A percentile compares a stretch with the other conserved stretches of the same genome.
Evolutionary conservation across 2,888 invertebrate genomes (phyloP).

Genomic region (Arge pagana): DNA sequence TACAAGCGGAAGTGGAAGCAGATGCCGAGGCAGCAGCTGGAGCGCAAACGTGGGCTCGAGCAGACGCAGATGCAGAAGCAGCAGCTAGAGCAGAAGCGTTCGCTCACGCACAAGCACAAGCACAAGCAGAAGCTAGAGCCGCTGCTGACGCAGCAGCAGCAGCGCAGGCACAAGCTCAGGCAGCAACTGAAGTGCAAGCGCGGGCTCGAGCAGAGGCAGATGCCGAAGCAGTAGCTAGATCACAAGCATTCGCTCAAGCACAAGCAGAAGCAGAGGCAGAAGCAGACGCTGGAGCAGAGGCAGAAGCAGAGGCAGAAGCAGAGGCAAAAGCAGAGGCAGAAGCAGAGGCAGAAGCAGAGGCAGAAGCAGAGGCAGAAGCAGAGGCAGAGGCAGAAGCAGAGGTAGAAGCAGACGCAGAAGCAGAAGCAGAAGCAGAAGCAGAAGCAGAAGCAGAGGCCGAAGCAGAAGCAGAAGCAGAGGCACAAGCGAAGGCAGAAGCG

Average conservation of each 20-base stretch:
- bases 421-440: slow-evolving; percentile 22
- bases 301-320: background rate
- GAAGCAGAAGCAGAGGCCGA: slow-evolving; percentile 22
- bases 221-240: background rate
- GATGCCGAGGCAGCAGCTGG: slow-evolving; percentile 10
- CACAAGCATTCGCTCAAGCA: no score
- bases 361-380: background rate
- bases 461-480: slow-evolving; percentile 17
- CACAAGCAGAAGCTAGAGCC: no score
- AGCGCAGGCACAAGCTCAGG: background rate
- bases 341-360: background rate
- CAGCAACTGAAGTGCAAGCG: background rate
- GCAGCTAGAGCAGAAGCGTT: no score
- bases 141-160: background rate
- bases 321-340: background rate
- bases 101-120: no score
- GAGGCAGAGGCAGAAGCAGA: background rate
- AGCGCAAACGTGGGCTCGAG: background rate
- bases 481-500: slow-evolving; percentile 1
- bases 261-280: no score
- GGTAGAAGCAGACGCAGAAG: background rate
- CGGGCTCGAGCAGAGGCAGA: background rate
- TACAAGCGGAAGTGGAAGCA: slow-evolving; percentile 31
- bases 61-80: no score
- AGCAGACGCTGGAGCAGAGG: no score